Evolutionary conservation across 2,797 vertebrate genomes (phyloP), one percentile per base, ranked within the genome.

Genomic region (Jordanella pulchra): DNA sequence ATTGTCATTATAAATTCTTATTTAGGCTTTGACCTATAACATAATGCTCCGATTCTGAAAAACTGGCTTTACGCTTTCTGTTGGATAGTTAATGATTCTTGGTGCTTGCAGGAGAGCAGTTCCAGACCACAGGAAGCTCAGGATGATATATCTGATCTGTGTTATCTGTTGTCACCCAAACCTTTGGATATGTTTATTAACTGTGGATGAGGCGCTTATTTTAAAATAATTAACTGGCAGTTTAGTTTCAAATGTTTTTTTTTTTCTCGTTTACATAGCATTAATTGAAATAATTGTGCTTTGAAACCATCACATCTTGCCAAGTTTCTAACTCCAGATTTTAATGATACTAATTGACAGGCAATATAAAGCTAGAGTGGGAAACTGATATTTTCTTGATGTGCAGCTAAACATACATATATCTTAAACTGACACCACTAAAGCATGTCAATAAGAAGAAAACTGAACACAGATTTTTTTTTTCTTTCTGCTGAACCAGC

Each of bases 1-100:
- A 63, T 44, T 63, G 5, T 63, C 60, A 14, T n/a, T 63, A 44
- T 63, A 63, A n/a, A 63, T 63, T 63, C 39, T 42, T 42, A 63
- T 21, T 63, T 17, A 44, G 35, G 60, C 60, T 42, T 63, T 63
- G 60, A 63, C 35, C 39, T 44, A 44, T 39, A 63, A 15, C 35
- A 63, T 63, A 42, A 25, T 13, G 11, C 18, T 14, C 23, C 1
- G 35, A 44, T 63, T 23, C 60, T 42, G n/a, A 63, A 63, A 63
- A 63, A 44, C 60, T 63, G 35, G 32, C 5, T 44, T 63, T n/a
- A 63, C 23, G 42, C 23, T n/a, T 14, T 39, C 14, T 63, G 42
- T 25, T 44, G 4, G 58, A 61, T 32, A n/a, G 32, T 61, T 39
- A 61, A 61, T 61, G 32, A 61, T 61, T 61, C 32, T 32, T 23